Evolutionary conservation across 2,797 vertebrate genomes (phyloP).

Genomic region (Takifugu rubripes): DNA sequence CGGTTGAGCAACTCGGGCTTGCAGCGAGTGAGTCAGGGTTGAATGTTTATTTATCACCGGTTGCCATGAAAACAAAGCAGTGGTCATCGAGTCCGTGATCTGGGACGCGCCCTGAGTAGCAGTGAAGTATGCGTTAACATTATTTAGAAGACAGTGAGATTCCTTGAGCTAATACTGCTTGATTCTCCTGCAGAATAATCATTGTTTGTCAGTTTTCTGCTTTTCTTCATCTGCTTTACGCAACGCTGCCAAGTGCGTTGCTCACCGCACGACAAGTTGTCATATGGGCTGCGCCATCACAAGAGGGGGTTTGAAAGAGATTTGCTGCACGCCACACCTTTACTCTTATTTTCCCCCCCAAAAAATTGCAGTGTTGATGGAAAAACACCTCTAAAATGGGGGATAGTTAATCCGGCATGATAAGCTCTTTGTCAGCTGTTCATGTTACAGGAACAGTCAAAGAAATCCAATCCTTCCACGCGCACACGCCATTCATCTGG

Average conservation of each 20-base stretch:
- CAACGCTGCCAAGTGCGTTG: slow-evolving; percentile 26
- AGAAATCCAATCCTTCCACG: slow-evolving; percentile 50
- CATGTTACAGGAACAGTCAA: slow-evolving; percentile 54
- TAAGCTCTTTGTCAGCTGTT: slow-evolving; percentile 67
- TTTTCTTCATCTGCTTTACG: slow-evolving; percentile 17
- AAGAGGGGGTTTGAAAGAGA: slow-evolving; percentile 33
- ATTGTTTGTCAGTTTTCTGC: slow-evolving; percentile 12
- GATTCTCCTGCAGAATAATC: slow-evolving; percentile 23
- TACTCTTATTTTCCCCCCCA: slow-evolving; percentile 25
- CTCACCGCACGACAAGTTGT: slow-evolving; percentile 43
- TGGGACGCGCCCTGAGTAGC: slow-evolving; percentile 43
- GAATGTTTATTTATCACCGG: slow-evolving; percentile 66
- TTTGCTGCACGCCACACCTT: slow-evolving; percentile 52
- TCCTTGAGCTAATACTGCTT: slow-evolving; percentile 19
- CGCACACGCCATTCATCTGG: slow-evolving; percentile 18
- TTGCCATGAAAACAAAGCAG: slow-evolving; percentile 74
- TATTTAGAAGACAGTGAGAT: slow-evolving; percentile 21
- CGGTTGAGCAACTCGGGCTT: slow-evolving; percentile 29
- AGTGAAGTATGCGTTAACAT: slow-evolving; percentile 22
- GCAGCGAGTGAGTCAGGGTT: slow-evolving; percentile 54
- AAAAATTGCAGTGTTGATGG: slow-evolving; percentile 52
- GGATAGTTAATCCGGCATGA: slow-evolving; percentile 51
- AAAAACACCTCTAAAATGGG: slow-evolving; percentile 59
- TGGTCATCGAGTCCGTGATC: slow-evolving; percentile 41
- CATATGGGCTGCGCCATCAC: slow-evolving; percentile 34